These are phyloP conservation scores for Rhabdomys pumilio DNA, from an alignment of 2,797 vertebrate genomes.

Conservation along the genomic window DNA sequence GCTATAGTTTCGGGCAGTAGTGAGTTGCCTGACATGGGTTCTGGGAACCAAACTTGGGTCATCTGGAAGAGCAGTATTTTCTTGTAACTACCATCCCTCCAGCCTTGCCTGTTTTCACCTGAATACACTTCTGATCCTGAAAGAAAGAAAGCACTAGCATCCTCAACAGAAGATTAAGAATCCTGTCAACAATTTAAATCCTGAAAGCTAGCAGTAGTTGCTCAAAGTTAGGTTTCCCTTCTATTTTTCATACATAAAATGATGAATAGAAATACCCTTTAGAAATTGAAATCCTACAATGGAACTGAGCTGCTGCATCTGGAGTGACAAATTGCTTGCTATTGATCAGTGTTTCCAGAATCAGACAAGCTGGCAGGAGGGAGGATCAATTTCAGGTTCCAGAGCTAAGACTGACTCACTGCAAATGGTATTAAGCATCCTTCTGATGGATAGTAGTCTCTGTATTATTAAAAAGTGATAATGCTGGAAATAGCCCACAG, in stretches of 20 bases:
- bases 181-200: conserved; percentile 31
- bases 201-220: background rate
- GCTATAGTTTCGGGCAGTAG: background rate
- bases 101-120: background rate
- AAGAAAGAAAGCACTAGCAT: conserved; percentile 1
- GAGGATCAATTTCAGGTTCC: conserved; percentile 63
- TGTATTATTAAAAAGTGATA: conserved; percentile 51
- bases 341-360: conserved; percentile 58
- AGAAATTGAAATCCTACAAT: conserved; percentile 53
- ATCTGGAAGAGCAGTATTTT: background rate
- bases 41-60: background rate
- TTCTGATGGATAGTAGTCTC: conserved; percentile 53
- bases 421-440: conserved; percentile 50
- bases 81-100: background rate
- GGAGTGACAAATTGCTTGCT: conserved; percentile 63
- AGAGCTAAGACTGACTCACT: conserved; percentile 56
- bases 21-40: background rate
- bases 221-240: background rate
- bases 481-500: conserved; percentile 53
- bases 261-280: conserved; percentile 28
- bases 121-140: background rate
- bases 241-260: conserved; percentile 55
- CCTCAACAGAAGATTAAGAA: background rate
- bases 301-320: conserved; percentile 22
- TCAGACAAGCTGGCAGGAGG: conserved; percentile 3